Conservation (phyloP, 2,113 vertebrate species). For the Tinamus guttatus region DNA sequence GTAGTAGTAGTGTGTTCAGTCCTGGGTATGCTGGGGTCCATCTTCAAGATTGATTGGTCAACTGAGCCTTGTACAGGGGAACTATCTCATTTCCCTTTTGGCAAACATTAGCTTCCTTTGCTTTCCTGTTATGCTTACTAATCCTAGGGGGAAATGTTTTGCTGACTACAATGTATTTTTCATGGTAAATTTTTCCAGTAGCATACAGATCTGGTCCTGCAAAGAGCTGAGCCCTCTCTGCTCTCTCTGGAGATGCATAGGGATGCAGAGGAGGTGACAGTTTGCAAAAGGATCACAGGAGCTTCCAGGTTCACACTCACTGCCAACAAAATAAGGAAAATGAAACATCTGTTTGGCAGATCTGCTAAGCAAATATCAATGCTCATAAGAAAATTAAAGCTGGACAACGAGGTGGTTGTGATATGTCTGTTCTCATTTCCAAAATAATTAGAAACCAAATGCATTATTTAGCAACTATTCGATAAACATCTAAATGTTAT, state of each 20-base stretch:
- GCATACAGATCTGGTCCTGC: background rate
- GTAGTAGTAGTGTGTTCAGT: background rate
- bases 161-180: slow-evolving; percentile 8
- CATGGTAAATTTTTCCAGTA: background rate
- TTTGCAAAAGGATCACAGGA: background rate
- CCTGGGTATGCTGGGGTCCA: background rate
- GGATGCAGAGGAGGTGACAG: background rate
- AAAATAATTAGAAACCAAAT: background rate
- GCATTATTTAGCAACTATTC: slow-evolving; percentile 10
- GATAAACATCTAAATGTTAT: background rate
- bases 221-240: background rate
- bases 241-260: background rate
- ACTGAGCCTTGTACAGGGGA: background rate
- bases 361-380: background rate
- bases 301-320: background rate
- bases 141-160: slow-evolving; percentile 14
- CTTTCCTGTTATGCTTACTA: slow-evolving; percentile 5
- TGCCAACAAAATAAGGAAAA: background rate
- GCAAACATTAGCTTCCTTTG: background rate
- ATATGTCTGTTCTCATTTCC: background rate
- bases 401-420: background rate
- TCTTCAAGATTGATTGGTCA: background rate
- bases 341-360: background rate
- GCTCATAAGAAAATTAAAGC: background rate
- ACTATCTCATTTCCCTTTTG: slow-evolving; percentile 5